Evolutionary conservation across 2,113 vertebrate species (phyloP), one percentile per base, ranked within the genome.

Genomic region (Oreocharis arfaki): DNA sequence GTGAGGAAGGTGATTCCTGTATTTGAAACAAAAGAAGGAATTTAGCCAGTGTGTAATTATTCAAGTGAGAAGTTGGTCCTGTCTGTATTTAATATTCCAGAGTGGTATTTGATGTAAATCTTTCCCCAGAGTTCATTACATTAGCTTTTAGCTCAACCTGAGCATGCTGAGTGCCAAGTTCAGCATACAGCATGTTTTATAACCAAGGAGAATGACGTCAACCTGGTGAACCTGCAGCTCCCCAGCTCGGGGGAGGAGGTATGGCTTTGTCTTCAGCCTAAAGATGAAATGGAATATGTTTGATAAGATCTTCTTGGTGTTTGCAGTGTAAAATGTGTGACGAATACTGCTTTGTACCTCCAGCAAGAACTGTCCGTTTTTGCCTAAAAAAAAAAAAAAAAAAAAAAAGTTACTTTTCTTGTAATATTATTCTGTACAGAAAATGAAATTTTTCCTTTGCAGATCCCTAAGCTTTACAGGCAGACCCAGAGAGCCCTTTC

Each of bases 81-180:
- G 87, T 80, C 82, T 80, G 23, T 50, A 52, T 92, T 86, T 86
- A 96, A 94, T 96, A 89, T 86, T 95, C 15, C 68, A 64, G 70
- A 96, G 93, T 90, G 85, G 78, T 63, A 59, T 91, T 83, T 86
- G 63, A 70, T 92, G 75, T 94, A 80, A 93, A 88, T 88, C 82
- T 67, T 83, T 94, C 74, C 84, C 55, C 35, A 61, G 74, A 35
- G 46, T 57, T 90, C 85, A 86, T 94, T 96, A 77, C 68, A 80
- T 96, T 87, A 86, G 87, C 79, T 96, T 64, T 74, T n/a, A 95
- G 84, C 75, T 93, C 46, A 80, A 23, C 63, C 60, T 77, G 88
- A 93, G 76, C 21, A 20, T 3, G 3, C 84, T 17, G 75, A 86
- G 76, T 5, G 63, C 93, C 94, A 94, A 83, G 75, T 80, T 77